A percentile compares a stretch with the other conserved stretches of the same genome.
These are phyloP conservation scores for Muricea muricata DNA, from an alignment of 92 coral and sea anemone genomes.

Conservation along the genomic window DNA sequence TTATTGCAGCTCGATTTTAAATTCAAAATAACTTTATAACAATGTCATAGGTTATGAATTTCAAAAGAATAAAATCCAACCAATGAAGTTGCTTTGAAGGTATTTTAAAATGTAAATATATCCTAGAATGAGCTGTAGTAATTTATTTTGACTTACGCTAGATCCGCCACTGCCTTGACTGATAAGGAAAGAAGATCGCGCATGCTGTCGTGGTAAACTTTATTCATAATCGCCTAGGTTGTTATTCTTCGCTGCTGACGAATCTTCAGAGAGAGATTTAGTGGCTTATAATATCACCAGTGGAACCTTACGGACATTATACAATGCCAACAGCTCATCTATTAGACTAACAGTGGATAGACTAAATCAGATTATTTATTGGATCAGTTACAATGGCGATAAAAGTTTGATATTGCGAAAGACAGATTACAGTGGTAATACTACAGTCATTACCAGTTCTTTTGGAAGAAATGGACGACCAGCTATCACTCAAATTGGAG, in stretches of 20 bases:
- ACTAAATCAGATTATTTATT: constrained; percentile 29
- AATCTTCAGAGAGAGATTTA: constrained; percentile 20
- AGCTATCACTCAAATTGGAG: constrained; percentile 23
- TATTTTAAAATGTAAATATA: no score
- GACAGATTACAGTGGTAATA: constrained; percentile 31
- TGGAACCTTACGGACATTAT: neutral
- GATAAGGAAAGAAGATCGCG: no score
- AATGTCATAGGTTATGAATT: no score
- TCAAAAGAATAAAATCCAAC: no score
- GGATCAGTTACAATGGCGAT: constrained; percentile 28
- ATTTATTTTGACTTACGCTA: no score
- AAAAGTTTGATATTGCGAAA: constrained; percentile 18
- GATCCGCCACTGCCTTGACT: no score
- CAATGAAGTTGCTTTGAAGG: no score
- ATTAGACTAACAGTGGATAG: constrained; percentile 33
- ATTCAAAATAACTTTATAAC: no score
- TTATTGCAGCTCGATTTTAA: no score
- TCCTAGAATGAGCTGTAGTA: no score
- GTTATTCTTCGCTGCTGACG: constrained; percentile 39
- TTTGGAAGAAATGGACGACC: constrained; percentile 24
- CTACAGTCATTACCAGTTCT: constrained; percentile 26
- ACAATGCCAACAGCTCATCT: constrained; percentile 32
- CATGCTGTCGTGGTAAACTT: neutral
- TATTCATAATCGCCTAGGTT: neutral
- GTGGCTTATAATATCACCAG: constrained; percentile 17